Evolutionary conservation across 2,888 invertebrate genomes (phyloP).

Genomic region (Himalopsyche tibetana): DNA sequence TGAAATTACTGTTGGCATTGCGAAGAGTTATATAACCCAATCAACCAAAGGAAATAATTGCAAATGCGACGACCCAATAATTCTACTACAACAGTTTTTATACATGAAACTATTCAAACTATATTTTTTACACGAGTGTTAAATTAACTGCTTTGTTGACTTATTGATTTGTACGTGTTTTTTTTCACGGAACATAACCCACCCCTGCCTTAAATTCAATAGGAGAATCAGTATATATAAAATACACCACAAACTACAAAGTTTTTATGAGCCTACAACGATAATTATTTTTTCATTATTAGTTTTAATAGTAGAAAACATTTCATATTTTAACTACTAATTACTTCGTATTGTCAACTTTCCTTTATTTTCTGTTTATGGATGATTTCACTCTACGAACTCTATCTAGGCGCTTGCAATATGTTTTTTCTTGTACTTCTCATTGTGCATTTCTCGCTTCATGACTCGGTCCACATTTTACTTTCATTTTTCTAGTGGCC

Average conservation of each 20-base stretch:
- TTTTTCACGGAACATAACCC: too few species aligned
- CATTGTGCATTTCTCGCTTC: constrained; percentile 37
- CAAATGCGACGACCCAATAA: too few species aligned
- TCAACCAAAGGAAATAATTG: too few species aligned
- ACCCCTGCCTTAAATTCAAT: too few species aligned
- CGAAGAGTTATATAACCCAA: neutral
- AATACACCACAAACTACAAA: too few species aligned
- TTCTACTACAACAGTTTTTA: too few species aligned
- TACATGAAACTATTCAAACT: too few species aligned
- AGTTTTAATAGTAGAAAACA: neutral
- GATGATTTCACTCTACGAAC: constrained; percentile 37
- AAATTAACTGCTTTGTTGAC: too few species aligned
- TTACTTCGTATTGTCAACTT: neutral
- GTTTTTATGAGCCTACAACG: neutral
- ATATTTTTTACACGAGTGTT: too few species aligned
- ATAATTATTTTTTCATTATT: neutral
- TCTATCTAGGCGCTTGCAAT: constrained; percentile 32
- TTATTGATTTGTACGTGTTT: too few species aligned
- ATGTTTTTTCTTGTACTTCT: constrained; percentile 36
- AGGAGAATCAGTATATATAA: too few species aligned
- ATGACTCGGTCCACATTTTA: constrained; percentile 28
- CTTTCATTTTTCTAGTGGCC: constrained; percentile 28
- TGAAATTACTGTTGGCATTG: neutral
- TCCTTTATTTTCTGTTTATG: constrained; percentile 40
- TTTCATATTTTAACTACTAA: neutral